Conservation (phyloP, 2,113 vertebrate genomes). For the Microcebus murinus region DNA sequence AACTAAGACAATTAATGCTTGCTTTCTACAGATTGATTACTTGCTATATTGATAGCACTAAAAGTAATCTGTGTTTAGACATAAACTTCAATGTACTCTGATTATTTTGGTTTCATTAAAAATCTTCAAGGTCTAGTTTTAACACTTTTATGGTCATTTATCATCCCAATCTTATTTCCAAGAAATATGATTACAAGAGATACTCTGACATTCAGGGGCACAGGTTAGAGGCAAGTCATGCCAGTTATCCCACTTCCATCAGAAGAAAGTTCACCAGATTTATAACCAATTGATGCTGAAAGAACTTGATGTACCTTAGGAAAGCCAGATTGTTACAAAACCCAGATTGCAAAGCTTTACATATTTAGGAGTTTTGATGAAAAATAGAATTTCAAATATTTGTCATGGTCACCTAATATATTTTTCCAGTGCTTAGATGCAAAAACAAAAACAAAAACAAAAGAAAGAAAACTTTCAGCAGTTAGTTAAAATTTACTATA, state of each 20-base stretch:
- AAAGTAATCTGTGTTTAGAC: neutral
- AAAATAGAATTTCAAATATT: neutral
- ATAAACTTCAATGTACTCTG: neutral
- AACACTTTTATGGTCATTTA: neutral
- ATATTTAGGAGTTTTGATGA: neutral
- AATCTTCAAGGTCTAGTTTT: neutral
- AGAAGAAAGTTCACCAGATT: neutral
- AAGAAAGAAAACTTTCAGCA: neutral
- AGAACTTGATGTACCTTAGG: neutral
- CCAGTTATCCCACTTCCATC: neutral
- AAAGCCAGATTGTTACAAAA: neutral
- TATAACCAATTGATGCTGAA: neutral
- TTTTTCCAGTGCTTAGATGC: neutral
- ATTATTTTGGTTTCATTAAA: neutral
- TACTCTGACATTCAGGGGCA: neutral
- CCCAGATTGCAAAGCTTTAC: neutral
- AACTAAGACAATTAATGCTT: neutral
- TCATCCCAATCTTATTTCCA: neutral
- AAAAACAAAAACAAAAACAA: neutral
- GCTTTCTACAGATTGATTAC: neutral
- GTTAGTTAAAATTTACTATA: neutral
- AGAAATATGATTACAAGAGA: neutral
- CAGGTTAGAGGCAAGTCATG: neutral
- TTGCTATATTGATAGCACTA: neutral
- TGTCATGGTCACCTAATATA: neutral